Percentiles rank a stretch among this genome's conserved stretches.
Evolutionary conservation across 2,113 vertebrate genomes (phyloP).

Genomic region (Atlantisia rogersi): DNA sequence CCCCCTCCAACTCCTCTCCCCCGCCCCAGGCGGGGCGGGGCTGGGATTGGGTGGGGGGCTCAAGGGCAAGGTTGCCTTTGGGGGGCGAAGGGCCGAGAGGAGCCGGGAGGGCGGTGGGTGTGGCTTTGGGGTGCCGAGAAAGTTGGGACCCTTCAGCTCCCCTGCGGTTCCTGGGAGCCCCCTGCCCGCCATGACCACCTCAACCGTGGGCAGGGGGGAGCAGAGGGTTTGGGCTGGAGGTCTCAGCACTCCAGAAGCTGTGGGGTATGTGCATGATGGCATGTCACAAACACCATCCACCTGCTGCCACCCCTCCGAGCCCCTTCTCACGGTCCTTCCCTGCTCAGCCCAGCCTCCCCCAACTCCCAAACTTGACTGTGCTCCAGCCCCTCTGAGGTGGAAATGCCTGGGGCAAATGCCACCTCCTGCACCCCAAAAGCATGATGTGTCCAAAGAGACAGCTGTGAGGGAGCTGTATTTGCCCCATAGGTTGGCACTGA

Average conservation of each 20-base stretch:
- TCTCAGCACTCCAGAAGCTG: background rate
- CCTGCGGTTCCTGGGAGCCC: no score
- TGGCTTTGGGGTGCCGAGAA: no score
- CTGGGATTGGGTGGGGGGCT: background rate
- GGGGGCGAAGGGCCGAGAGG: background rate
- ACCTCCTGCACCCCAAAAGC: background rate
- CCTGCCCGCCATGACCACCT: fast-evolving
- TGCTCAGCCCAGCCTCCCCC: background rate
- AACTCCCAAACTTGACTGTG: no score
- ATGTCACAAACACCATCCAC: no score
- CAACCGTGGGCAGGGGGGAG: fast-evolving
- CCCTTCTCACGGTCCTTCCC: no score
- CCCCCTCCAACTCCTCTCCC: background rate
- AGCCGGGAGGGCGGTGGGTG: background rate
- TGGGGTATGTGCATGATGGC: no score
- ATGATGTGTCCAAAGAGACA: no score
- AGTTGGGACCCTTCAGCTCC: no score
- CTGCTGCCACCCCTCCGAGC: no score
- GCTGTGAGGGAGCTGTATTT: background rate
- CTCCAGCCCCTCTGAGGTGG: background rate
- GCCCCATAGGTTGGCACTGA: fast-evolving
- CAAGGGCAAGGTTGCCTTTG: background rate
- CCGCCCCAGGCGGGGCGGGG: background rate
- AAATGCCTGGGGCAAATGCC: no score
- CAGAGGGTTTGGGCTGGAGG: background rate